phyloP scores from a whole-genome alignment of 1,140 invertebrate genomes.

The Magallana gigas region DNA sequence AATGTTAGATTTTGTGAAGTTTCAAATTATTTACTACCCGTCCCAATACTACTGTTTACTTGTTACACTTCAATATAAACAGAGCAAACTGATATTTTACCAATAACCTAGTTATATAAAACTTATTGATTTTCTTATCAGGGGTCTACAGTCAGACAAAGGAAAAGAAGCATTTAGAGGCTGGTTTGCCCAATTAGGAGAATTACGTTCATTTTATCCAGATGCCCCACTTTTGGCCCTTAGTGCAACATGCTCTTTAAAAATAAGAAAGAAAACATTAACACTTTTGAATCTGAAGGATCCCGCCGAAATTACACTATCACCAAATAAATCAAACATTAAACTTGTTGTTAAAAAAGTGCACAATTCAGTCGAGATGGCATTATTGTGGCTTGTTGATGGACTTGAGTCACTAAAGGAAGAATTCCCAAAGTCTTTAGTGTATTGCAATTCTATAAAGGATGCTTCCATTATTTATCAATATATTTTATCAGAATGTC shows the following conservation, averaged over 20 bases:
- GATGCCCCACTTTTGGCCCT: slow-evolving; percentile 37
- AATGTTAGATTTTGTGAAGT: no score
- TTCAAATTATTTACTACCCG: no score
- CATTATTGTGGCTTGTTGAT: slow-evolving; percentile 42
- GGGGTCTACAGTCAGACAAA: slow-evolving; percentile 14
- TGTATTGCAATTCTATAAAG: slow-evolving; percentile 40
- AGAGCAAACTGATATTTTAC: no score
- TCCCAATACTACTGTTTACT: no score
- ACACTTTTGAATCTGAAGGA: slow-evolving; percentile 38
- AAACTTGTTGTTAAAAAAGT: slow-evolving; percentile 44
- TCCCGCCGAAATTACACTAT: slow-evolving; percentile 11
- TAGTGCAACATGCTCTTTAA: slow-evolving; percentile 47
- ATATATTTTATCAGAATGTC: neutral
- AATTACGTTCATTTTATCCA: slow-evolving; percentile 36
- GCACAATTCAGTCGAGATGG: slow-evolving; percentile 19
- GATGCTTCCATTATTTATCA: slow-evolving; percentile 43
- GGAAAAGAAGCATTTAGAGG: slow-evolving; percentile 44
- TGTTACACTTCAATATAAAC: no score
- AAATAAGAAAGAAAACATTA: slow-evolving; percentile 34
- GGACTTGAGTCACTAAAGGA: neutral
- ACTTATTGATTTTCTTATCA: neutral
- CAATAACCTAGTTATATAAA: neutral
- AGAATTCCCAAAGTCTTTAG: slow-evolving; percentile 40
- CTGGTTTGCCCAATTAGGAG: slow-evolving; percentile 48
- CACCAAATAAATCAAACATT: slow-evolving; percentile 46